Base-by-base conservation (phyloP, 1,140 invertebrate genomes). In the Holcopasites calliopsidis region DNA sequence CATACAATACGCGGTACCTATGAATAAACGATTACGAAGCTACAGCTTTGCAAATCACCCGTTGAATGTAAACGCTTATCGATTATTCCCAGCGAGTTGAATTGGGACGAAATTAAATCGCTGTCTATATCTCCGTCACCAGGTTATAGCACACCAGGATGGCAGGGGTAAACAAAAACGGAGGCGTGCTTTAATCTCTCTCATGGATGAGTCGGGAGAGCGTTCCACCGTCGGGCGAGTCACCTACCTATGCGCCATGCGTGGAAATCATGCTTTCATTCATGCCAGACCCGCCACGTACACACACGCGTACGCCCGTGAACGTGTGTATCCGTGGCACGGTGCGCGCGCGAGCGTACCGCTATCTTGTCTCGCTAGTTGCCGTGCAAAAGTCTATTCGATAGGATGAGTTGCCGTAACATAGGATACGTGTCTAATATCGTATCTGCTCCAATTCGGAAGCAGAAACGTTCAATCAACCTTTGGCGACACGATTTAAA, bases 241-340 rank as follows among this genome's bases (percentile, higher is more conserved):
- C 79, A 64, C 68, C 69, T 85, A 80, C 72, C 80, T 76, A 86
- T 86, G 80, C 87, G 80, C 83, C 78, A 86, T 82, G 87, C 85
- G 85, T 84, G 86, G 84, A 85, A 87, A 85, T 87, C 79, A 83
- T 79, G 87, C 82, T 88, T 88, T 89, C 88, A 90, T 90, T 89
- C 88, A 89, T 90, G 84, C 86, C 82, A 80, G 80, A 82, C 76
- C 61, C 79, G n/a, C 58, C 23, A 72, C 66, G n/a, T n/a, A n/a
- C n/a, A n/a, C 44, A 23, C 40, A 23, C 1, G 16, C 7, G n/a
- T 26, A 23, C 8, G 13, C 13, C 44, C 21, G 18, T 35, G 26
- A 16, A 13, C 26, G 16, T 31, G 35, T 52, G 28, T 35, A 68
- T 55, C 50, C 21, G 50, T 44, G 50, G 35, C 55, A 71, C n/a